phyloP scores from a whole-genome alignment of 2,113 vertebrate species.

The Halichoerus grypus region DNA sequence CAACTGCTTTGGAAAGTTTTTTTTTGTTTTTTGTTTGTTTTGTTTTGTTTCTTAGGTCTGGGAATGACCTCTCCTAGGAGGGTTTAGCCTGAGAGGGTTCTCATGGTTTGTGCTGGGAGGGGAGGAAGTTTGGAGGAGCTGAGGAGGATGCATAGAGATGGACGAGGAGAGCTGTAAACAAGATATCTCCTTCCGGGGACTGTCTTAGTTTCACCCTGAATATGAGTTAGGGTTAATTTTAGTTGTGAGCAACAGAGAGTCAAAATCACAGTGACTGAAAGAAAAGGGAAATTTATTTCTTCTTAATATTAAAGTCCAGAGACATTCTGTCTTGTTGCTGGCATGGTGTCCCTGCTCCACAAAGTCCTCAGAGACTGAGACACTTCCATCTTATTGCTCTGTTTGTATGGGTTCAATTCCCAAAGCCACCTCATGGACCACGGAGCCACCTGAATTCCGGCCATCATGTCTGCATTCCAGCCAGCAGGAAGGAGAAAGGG shows the following conservation, averaged over 20 bases:
- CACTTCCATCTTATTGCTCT: background rate
- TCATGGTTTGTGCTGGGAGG: background rate
- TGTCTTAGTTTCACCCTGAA: background rate
- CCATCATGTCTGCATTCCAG: background rate
- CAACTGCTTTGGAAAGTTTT: slow-evolving; percentile 51
- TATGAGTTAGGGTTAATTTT: background rate
- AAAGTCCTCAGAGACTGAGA: background rate
- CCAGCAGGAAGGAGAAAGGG: background rate
- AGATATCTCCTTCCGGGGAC: background rate
- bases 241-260: background rate
- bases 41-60: background rate
- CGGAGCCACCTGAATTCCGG: background rate
- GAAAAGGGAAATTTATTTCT: background rate
- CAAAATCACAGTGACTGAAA: background rate
- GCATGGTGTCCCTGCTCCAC: background rate
- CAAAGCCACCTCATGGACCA: background rate
- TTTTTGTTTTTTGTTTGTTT: background rate
- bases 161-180: background rate
- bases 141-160: background rate
- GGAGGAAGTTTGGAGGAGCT: too few species aligned
- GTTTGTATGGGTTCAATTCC: background rate
- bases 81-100: background rate
- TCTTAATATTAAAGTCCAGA: background rate
- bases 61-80: background rate
- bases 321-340: background rate